Evolutionary conservation across 2,797 vertebrate genomes (phyloP).

Genomic region (Tragelaphus eurycerus): DNA sequence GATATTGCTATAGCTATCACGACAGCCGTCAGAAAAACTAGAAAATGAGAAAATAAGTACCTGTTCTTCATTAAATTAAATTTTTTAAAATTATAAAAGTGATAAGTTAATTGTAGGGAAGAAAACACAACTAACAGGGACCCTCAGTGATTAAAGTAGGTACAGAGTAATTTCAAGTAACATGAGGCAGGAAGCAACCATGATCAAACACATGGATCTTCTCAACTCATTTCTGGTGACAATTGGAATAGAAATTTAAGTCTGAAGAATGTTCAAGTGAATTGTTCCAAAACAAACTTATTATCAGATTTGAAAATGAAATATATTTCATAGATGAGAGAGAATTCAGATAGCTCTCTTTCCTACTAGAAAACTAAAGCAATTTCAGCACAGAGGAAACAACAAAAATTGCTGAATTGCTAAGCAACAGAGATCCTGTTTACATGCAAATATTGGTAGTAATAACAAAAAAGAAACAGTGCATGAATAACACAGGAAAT

Average conservation of each 20-base stretch:
- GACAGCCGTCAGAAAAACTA: neutral
- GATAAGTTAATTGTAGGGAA: neutral
- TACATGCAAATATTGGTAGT: conserved; percentile 61
- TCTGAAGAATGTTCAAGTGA: neutral
- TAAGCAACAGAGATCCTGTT: conserved; percentile 69
- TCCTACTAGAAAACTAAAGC: neutral
- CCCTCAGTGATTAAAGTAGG: neutral
- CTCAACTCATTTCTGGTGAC: neutral
- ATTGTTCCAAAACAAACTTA: conserved; percentile 19
- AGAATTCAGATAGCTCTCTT: neutral
- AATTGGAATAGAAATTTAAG: neutral
- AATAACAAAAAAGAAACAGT: conserved; percentile 55
- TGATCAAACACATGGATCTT: neutral
- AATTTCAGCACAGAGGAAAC: conserved; percentile 18
- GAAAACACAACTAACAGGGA: neutral
- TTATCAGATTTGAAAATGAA: neutral
- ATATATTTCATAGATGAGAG: neutral
- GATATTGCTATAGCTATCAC: neutral
- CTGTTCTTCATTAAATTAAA: neutral
- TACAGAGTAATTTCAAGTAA: neutral
- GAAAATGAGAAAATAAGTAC: neutral
- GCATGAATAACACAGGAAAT: conserved; percentile 60
- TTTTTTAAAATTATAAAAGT: neutral
- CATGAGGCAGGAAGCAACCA: neutral
- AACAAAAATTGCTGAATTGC: conserved; percentile 50